Percentiles rank a stretch among this genome's conserved stretches.
Evolutionary conservation across 2,113 vertebrate genomes (phyloP).

Genomic region (Misgurnus mizolepis): DNA sequence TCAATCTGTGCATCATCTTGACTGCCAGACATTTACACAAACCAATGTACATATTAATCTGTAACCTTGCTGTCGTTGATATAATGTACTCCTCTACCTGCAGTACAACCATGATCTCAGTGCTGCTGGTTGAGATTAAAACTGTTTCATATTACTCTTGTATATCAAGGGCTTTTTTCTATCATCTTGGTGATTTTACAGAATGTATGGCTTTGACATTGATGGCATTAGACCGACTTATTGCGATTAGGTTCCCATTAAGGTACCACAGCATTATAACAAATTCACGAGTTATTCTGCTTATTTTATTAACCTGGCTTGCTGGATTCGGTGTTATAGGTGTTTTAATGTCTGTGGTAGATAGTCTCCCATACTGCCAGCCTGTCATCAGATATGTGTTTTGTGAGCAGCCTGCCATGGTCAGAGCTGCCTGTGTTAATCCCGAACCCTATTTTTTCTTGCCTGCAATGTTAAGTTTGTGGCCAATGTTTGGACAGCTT

Average conservation of each 20-base stretch:
- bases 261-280: slow-evolving; percentile 54
- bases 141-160: slow-evolving; percentile 51
- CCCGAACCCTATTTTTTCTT: slow-evolving; percentile 38
- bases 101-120: slow-evolving; percentile 42
- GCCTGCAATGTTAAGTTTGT: slow-evolving; percentile 1
- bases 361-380: slow-evolving; percentile 50
- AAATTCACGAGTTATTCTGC: background rate
- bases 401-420: slow-evolving; percentile 41
- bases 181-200: slow-evolving; percentile 41
- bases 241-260: slow-evolving; percentile 52
- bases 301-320: slow-evolving; percentile 41
- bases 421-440: slow-evolving; percentile 51
- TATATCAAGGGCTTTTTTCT: slow-evolving; percentile 41
- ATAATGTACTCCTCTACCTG: slow-evolving; percentile 46
- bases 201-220: slow-evolving; percentile 19
- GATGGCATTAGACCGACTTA: slow-evolving; percentile 52
- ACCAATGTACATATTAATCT: slow-evolving; percentile 59
- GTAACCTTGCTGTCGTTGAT: slow-evolving; percentile 52
- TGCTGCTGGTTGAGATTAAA: slow-evolving; percentile 36
- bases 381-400: slow-evolving; percentile 45
- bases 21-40: slow-evolving; percentile 46
- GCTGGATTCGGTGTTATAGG: background rate
- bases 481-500: slow-evolving; percentile 25
- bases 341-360: background rate
- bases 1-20: slow-evolving; percentile 50